phyloP scores from a whole-genome alignment of 2,888 invertebrate genomes.

The Eristalis arbustorum region DNA sequence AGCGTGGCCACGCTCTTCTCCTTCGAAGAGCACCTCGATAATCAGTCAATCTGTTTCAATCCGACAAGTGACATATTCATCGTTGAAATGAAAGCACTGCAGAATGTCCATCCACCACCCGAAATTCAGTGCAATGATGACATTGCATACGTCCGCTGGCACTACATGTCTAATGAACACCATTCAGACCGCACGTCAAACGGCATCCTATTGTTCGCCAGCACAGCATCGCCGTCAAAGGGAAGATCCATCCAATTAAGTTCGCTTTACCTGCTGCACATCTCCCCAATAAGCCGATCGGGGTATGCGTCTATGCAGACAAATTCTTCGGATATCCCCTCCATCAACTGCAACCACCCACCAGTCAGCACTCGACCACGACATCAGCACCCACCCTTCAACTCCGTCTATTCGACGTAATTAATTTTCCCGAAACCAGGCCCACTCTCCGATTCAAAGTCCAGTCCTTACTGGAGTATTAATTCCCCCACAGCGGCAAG shows the following conservation, averaged over 20 bases:
- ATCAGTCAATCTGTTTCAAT: too few species aligned
- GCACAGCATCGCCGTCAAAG: background rate
- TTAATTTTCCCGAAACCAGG: background rate
- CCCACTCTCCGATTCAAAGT: too few species aligned
- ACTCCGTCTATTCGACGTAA: background rate
- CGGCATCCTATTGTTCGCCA: background rate
- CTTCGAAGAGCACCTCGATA: too few species aligned
- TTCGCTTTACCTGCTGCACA: background rate
- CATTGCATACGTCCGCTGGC: too few species aligned
- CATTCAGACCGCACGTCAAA: background rate
- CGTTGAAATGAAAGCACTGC: too few species aligned
- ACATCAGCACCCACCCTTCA: background rate
- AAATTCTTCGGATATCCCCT: background rate
- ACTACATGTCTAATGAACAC: background rate
- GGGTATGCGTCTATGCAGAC: background rate
- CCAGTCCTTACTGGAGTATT: background rate
- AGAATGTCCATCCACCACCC: too few species aligned
- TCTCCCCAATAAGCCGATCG: background rate
- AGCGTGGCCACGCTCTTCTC: too few species aligned
- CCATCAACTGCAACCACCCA: background rate
- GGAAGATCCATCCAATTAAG: background rate
- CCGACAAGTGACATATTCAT: too few species aligned
- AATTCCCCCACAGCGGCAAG: background rate
- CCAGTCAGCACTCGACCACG: background rate
- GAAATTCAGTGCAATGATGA: too few species aligned